Conservation (phyloP, 2,113 vertebrate genomes). For the Bothrops jararaca region DNA sequence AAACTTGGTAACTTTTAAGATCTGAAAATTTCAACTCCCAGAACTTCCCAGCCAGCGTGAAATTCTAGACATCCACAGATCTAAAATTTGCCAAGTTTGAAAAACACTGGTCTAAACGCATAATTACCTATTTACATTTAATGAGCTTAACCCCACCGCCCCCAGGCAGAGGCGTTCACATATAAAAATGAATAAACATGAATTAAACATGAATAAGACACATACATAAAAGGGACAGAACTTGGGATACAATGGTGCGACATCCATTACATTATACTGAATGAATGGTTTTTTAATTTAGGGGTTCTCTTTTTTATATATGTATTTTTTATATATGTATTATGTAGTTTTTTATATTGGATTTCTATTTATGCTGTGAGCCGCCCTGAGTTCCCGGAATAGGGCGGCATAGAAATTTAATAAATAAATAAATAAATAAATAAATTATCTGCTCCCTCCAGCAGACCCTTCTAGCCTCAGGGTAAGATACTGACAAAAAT, state of each 20-base stretch:
- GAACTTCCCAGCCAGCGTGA: neutral
- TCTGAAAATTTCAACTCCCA: neutral
- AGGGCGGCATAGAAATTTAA: too few relatives aligned
- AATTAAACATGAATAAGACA: neutral
- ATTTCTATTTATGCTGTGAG: too few relatives aligned
- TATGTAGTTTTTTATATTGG: too few relatives aligned
- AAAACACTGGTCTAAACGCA: neutral
- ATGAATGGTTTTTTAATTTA: too few relatives aligned
- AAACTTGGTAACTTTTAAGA: neutral
- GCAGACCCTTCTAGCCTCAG: neutral
- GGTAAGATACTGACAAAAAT: neutral
- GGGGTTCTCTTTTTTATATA: too few relatives aligned
- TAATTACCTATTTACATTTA: neutral
- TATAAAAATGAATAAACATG: neutral
- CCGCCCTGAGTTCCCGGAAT: too few relatives aligned
- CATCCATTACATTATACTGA: neutral
- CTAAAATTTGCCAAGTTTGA: neutral
- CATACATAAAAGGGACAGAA: neutral
- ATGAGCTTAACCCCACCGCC: neutral
- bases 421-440: too few relatives aligned
- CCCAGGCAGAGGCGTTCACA: neutral
- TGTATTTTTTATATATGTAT: too few relatives aligned
- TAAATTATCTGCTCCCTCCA: neutral
- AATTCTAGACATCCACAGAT: neutral
- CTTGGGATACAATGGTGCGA: neutral